These are phyloP conservation scores for Mormyrops boulengeri DNA, from an alignment of 2,797 vertebrate species.

Conservation along the genomic window DNA sequence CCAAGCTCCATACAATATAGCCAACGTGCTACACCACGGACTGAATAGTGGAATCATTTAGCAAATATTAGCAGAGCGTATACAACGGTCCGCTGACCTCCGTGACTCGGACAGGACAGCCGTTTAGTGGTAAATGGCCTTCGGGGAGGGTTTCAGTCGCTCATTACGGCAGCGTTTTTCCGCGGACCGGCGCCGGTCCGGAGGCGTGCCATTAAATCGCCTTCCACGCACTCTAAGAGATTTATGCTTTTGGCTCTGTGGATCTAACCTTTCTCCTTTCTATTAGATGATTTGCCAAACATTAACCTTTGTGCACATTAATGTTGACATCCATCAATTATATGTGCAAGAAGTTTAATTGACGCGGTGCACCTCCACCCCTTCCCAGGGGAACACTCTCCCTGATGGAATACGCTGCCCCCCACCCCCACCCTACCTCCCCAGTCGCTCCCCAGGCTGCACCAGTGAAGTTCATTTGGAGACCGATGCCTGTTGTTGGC, in stretches of 20 bases:
- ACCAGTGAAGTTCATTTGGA: background rate
- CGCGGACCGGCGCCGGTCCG: background rate
- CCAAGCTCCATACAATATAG: background rate
- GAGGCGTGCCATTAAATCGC: background rate
- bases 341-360: background rate
- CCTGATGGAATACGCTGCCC: background rate
- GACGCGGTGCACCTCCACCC: background rate
- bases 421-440: background rate
- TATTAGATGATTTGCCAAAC: background rate
- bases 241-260: background rate
- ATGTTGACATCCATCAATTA: conserved; percentile 14
- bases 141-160: background rate
- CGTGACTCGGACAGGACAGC: background rate
- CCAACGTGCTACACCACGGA: background rate
- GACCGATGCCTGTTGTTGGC: background rate
- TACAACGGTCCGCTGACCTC: background rate
- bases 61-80: background rate
- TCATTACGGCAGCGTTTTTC: background rate
- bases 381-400: background rate
- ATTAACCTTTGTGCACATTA: conserved; percentile 5
- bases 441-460: background rate
- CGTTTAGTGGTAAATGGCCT: background rate
- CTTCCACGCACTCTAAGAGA: background rate
- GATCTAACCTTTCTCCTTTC: conserved; percentile 3
- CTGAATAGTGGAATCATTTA: background rate